Evolutionary conservation across 2,797 vertebrate species (phyloP).

Genomic region (Acipenser transmontanus): DNA sequence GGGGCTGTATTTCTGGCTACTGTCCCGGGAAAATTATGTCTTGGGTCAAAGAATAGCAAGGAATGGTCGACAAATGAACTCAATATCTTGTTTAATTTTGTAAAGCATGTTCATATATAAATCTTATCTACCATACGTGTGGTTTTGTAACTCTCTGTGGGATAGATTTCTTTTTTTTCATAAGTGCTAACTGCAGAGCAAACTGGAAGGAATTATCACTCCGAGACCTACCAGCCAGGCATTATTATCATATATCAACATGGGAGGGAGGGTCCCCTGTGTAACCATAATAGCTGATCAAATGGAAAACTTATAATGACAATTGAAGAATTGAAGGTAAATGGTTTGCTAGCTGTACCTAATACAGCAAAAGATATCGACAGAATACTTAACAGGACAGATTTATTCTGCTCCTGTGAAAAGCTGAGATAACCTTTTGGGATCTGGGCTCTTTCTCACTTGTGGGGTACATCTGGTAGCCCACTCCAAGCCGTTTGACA

Average conservation of each 20-base stretch:
- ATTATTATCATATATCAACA: background rate
- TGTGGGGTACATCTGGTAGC: slow-evolving; percentile 1
- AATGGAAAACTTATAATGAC: background rate
- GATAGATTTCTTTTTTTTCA: background rate
- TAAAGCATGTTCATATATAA: background rate
- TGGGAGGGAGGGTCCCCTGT: background rate
- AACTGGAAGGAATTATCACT: background rate
- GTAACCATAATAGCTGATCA: background rate
- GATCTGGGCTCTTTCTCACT: background rate
- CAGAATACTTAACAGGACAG: background rate
- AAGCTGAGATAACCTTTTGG: background rate
- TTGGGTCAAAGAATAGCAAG: too few relatives aligned
- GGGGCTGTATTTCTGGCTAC: too few relatives aligned
- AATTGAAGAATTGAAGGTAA: too few relatives aligned
- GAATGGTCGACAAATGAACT: too few relatives aligned
- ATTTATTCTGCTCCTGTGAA: background rate
- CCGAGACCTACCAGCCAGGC: background rate
- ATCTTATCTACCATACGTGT: background rate
- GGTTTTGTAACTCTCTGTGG: background rate
- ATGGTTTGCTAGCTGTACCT: too few relatives aligned
- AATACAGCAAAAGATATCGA: too few relatives aligned
- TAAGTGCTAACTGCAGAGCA: background rate
- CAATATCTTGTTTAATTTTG: too few relatives aligned
- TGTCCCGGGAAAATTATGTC: too few relatives aligned
- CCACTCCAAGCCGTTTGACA: background rate